These are phyloP conservation scores for Lapara coniferarum DNA, from an alignment of 2,888 invertebrate species.

Conservation along the genomic window DNA sequence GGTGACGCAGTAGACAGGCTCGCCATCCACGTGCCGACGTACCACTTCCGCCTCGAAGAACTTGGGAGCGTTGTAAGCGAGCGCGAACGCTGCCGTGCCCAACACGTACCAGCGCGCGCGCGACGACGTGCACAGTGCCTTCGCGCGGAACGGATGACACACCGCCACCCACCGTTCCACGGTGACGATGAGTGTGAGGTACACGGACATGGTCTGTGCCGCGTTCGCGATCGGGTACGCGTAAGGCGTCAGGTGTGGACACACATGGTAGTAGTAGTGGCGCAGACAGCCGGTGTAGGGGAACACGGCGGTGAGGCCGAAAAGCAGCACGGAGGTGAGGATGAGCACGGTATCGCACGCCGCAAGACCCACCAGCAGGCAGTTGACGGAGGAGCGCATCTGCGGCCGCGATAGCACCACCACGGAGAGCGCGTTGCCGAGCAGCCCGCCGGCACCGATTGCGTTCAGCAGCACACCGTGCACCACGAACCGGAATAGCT, in stretches of 20 bases:
- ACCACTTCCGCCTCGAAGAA: slow-evolving; percentile 87
- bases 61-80: slow-evolving; percentile 93
- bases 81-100: slow-evolving; percentile 90
- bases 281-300: slow-evolving; percentile 91
- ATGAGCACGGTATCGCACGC: slow-evolving; percentile 96
- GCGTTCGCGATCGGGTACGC: slow-evolving; percentile 93
- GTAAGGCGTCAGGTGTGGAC: slow-evolving; percentile 91
- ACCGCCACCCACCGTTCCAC: slow-evolving; percentile 97
- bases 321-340: slow-evolving; percentile 92
- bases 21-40: slow-evolving; percentile 73
- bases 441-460: slow-evolving; percentile 91
- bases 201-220: slow-evolving; percentile 96
- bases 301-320: slow-evolving; percentile 93
- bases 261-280: slow-evolving; percentile 90
- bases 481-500: slow-evolving; percentile 90
- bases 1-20: slow-evolving; percentile 87
- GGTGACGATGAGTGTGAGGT: slow-evolving; percentile 94
- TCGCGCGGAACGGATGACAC: slow-evolving; percentile 93
- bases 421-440: slow-evolving; percentile 95
- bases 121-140: slow-evolving; percentile 95
- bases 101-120: slow-evolving; percentile 93
- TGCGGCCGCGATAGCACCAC: slow-evolving; percentile 95
- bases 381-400: slow-evolving; percentile 98
- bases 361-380: slow-evolving; percentile 95
- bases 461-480: slow-evolving; percentile 92